A percentile compares a stretch with the other conserved stretches of the same genome.
These are phyloP conservation scores for Ceratoteleas bidentatus DNA, from an alignment of 1,140 invertebrate species.

Conservation along the genomic window DNA sequence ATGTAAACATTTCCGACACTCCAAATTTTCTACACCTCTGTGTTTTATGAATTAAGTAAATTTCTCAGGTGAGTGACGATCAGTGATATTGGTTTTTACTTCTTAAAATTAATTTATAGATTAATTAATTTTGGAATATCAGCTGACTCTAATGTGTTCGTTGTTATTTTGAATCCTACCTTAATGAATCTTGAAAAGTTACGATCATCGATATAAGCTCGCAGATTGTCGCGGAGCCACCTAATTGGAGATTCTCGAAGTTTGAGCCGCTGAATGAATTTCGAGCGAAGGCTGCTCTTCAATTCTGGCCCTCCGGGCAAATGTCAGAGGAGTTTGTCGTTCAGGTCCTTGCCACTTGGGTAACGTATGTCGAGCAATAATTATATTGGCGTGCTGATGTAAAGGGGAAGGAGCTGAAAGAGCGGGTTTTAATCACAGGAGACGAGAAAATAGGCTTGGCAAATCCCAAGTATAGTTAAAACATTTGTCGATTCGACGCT, in stretches of 20 bases:
- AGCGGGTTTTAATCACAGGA: slow-evolving; percentile 78
- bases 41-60: too few species aligned
- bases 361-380: slow-evolving; percentile 77
- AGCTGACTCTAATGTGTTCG: too few species aligned
- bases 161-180: slow-evolving; percentile 51
- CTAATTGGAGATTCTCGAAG: slow-evolving; percentile 78
- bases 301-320: slow-evolving; percentile 72
- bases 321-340: slow-evolving; percentile 69
- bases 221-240: slow-evolving; percentile 61
- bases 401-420: slow-evolving; percentile 63
- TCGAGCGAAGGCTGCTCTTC: slow-evolving; percentile 73
- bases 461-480: slow-evolving; percentile 73
- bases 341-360: slow-evolving; percentile 71
- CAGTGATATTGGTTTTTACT: too few species aligned
- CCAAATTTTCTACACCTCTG: too few species aligned
- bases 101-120: too few species aligned
- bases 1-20: too few species aligned
- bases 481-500: slow-evolving; percentile 74
- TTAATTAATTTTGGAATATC: too few species aligned
- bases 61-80: too few species aligned
- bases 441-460: slow-evolving; percentile 73
- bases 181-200: slow-evolving; percentile 67
- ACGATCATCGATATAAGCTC: slow-evolving; percentile 66
- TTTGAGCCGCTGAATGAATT: slow-evolving; percentile 74
- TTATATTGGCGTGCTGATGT: slow-evolving; percentile 73